phyloP scores from a whole-genome alignment of 2,888 invertebrate species.

The Lucinisca nassula region DNA sequence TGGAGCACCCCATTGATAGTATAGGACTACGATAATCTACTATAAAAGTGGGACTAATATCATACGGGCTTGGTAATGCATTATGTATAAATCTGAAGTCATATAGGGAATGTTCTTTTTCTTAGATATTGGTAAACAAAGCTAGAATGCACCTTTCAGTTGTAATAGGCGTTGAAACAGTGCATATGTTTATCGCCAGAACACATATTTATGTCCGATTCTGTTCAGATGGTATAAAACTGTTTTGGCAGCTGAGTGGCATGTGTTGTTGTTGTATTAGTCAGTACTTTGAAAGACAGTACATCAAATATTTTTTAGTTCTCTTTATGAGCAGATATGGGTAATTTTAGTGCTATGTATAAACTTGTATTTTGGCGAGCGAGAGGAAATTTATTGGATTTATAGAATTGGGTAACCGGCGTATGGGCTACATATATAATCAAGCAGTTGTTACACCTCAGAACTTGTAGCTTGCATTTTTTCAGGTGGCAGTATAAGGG shows the following conservation, averaged over 20 bases:
- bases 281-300: background rate
- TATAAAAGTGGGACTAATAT: background rate
- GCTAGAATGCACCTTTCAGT: constrained; percentile 7
- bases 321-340: constrained; percentile 1
- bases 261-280: background rate
- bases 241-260: background rate
- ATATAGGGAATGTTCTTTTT: background rate
- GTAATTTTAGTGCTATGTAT: constrained; percentile 5
- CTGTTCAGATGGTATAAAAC: background rate
- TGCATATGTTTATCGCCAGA: background rate
- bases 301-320: background rate
- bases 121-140: background rate
- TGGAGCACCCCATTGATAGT: constrained; percentile 10
- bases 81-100: constrained; percentile 2
- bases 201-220: background rate
- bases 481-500: background rate
- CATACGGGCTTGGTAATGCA: background rate
- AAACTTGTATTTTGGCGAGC: background rate
- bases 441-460: background rate
- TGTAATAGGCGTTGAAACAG: constrained; percentile 9
- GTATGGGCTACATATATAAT: background rate
- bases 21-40: background rate
- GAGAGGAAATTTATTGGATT: background rate
- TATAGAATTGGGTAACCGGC: background rate
- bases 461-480: background rate